Evolutionary conservation across 2,797 vertebrate species (phyloP).

Genomic region (Cephalopachus bancanus): DNA sequence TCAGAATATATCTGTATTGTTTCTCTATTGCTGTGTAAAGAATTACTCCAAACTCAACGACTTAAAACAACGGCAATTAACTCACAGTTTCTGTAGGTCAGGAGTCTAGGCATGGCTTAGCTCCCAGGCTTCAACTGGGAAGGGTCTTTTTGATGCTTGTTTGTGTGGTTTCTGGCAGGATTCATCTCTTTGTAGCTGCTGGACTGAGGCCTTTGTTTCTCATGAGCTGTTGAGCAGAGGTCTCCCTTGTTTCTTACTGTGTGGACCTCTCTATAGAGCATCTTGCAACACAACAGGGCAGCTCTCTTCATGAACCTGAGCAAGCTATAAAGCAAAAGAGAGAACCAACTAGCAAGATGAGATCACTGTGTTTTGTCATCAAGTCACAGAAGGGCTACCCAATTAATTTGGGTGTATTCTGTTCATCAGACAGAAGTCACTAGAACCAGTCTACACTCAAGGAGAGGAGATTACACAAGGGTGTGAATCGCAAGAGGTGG

Average conservation of each 20-base stretch:
- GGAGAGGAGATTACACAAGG: neutral
- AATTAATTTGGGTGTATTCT: neutral
- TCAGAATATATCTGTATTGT: neutral
- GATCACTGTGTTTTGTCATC: neutral
- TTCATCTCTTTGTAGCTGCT: neutral
- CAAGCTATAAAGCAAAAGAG: neutral
- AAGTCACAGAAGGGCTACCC: neutral
- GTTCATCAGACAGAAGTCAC: neutral
- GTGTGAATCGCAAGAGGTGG: neutral
- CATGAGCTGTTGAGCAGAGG: neutral
- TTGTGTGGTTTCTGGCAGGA: neutral
- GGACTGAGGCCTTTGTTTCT: neutral
- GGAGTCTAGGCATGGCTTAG: neutral
- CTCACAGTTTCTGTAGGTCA: neutral
- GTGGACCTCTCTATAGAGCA: neutral
- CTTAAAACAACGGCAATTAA: constrained; percentile 14
- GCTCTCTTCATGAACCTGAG: neutral
- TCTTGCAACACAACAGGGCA: neutral
- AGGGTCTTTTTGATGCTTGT: neutral
- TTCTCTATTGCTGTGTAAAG: neutral
- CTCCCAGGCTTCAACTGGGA: neutral
- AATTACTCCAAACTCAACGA: neutral
- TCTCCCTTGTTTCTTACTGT: neutral
- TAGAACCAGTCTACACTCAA: neutral
- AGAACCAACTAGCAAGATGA: neutral